Conservation (phyloP, 2,888 invertebrate genomes). For the Frankliniella intonsa region DNA sequence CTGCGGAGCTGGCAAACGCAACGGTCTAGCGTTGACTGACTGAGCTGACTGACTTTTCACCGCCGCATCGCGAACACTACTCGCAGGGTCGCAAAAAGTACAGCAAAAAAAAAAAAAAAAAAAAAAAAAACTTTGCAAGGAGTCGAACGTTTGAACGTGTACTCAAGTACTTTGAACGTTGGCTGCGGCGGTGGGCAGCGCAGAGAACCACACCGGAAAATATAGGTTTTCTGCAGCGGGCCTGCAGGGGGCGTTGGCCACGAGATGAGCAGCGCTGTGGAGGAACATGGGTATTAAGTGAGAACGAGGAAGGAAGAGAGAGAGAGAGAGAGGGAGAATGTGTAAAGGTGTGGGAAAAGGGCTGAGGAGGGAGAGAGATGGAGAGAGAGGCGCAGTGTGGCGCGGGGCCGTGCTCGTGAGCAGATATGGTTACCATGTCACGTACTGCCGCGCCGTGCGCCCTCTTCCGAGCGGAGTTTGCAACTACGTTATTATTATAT, state of each 20-base stretch:
- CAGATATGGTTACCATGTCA: constrained; percentile 25
- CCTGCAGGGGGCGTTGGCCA: not conserved
- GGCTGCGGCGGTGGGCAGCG: no score
- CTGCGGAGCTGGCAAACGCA: no score
- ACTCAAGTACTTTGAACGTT: no score
- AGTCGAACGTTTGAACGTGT: no score
- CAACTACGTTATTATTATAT: constrained; percentile 20
- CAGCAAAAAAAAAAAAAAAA: no score
- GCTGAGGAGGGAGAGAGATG: not conserved
- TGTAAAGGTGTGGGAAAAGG: not conserved
- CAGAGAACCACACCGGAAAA: no score
- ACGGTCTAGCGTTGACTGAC: no score
- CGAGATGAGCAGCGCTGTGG: not conserved
- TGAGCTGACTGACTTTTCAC: no score
- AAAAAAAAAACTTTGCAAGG: no score
- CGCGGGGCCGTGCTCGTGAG: not conserved
- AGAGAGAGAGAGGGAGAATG: not conserved
- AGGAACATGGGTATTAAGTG: not conserved
- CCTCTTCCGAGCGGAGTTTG: not conserved
- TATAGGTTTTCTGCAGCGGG: not conserved
- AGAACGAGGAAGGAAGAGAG: not conserved
- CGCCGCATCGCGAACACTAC: no score
- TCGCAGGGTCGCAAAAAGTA: no score
- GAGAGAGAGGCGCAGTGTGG: not conserved
- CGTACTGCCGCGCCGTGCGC: not conserved